phyloP scores from a whole-genome alignment of 2,888 invertebrate species.

The Nomada ruficornis region DNA sequence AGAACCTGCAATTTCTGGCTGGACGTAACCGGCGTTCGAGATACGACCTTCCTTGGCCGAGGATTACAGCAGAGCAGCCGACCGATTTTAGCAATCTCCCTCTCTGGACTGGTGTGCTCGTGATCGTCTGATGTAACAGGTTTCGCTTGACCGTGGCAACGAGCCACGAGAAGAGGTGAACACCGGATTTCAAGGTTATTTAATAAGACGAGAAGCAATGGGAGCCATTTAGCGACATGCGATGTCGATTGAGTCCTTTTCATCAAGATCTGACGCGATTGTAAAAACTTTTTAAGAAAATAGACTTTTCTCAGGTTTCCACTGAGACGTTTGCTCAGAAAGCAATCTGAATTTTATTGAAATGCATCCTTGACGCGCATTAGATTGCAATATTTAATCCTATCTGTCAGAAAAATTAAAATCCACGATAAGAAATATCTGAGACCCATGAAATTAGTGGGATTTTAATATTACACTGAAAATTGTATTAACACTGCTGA shows the following conservation, averaged over 20 bases:
- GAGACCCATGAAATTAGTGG: too few species aligned
- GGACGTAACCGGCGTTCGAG: slow-evolving; percentile 44
- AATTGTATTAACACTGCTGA: too few species aligned
- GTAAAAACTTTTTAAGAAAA: neutral
- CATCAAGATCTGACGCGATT: neutral
- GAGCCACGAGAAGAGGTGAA: slow-evolving; percentile 39
- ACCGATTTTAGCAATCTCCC: slow-evolving; percentile 52
- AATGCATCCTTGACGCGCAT: too few species aligned
- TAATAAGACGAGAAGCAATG: slow-evolving; percentile 42
- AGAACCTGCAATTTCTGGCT: slow-evolving; percentile 57
- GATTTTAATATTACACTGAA: too few species aligned
- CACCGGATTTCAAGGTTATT: slow-evolving; percentile 55
- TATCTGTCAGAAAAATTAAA: too few species aligned
- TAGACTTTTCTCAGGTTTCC: neutral
- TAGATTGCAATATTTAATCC: too few species aligned
- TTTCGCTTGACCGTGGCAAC: slow-evolving; percentile 53
- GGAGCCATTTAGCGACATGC: slow-evolving; percentile 20
- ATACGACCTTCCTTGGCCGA: slow-evolving; percentile 50
- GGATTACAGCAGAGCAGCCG: slow-evolving; percentile 54
- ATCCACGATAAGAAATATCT: too few species aligned
- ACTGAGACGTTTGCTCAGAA: too few species aligned
- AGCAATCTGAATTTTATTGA: too few species aligned
- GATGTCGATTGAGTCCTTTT: slow-evolving; percentile 29
- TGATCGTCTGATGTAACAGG: slow-evolving; percentile 60
- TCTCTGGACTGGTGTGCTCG: slow-evolving; percentile 31